Evolutionary conservation across 2,113 vertebrate genomes (phyloP), one percentile per base, ranked within the genome.

Genomic region (Nycticryphes semicollaris): DNA sequence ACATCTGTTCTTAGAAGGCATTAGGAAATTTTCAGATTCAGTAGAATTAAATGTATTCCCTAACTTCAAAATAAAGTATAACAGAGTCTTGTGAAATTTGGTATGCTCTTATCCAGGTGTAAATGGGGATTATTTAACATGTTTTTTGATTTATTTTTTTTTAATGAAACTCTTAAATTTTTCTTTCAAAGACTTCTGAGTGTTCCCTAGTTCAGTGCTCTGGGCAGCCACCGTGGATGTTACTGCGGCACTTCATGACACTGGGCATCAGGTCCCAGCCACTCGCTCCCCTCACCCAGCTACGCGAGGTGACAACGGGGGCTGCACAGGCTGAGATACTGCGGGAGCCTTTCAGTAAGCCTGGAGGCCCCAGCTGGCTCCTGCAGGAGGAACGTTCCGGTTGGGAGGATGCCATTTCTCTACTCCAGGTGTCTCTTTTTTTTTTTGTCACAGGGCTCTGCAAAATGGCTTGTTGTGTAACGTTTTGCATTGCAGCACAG

Each of bases 271-370:
- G 43, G 48, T 8, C 15, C 25, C 28, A 28, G 47, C 47, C 47
- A 19, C 20, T 47, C 20, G 47, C 47, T 47, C 47, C 47, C 47
- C 19, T 47, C 47, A 47, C 47, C 47, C 47, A 47, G 47, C 53
- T 54, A 31, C 1, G 0, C 7, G 16, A 50, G 73, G n/a, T 17
- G 63, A 27, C 30, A 21, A 5, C 0, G 0, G 53, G 50, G 2
- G 1, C 80, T 37, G 45, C 25, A 6, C 66, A 45, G 63, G 50
- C 53, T 80, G 59, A 50, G 25, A 27, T 19, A 16, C 37, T 15
- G 8, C 1, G 0, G 35, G 66, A 84, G 22, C 27, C 25, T 67
- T 66, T 51, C 2, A 0, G 17, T 31, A 16, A 81, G 62, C 39
- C 47, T 14, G 7, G 24, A 59, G 77, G 21, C 7, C 1, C 28